These are phyloP conservation scores for Leucoraja ocellata DNA, from an alignment of 2,797 vertebrate genomes.

Conservation along the genomic window DNA sequence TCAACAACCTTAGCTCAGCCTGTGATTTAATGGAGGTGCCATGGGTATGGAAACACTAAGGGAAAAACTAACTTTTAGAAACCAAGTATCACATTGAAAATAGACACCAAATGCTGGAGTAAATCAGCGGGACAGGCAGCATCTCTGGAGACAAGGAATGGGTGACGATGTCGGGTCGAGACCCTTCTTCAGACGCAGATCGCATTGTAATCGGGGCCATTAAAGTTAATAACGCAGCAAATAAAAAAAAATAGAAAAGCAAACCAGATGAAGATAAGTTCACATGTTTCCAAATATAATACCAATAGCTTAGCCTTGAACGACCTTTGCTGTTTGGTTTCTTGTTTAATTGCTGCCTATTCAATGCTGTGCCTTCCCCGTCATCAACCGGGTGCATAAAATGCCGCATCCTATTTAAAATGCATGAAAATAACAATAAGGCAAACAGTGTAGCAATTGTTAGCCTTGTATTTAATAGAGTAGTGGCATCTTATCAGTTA, in stretches of 20 bases:
- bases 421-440: constrained; percentile 71
- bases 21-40: background rate
- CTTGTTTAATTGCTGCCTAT: constrained; percentile 44
- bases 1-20: background rate
- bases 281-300: background rate
- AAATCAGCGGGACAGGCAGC: too few species aligned
- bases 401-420: constrained; percentile 73
- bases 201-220: background rate
- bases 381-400: constrained; percentile 69
- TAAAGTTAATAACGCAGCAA: background rate
- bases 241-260: background rate
- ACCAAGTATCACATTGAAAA: background rate
- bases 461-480: constrained; percentile 77
- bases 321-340: background rate
- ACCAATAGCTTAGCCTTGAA: background rate
- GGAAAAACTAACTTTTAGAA: background rate
- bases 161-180: too few species aligned
- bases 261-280: background rate
- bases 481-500: constrained; percentile 79
- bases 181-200: background rate
- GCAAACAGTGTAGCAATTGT: constrained; percentile 86
- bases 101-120: too few species aligned
- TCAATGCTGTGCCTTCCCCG: constrained; percentile 68
- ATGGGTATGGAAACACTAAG: background rate
- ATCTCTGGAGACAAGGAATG: too few species aligned